Base-by-base conservation (phyloP, 2,888 invertebrate genomes). In the Cephus pulcher region DNA sequence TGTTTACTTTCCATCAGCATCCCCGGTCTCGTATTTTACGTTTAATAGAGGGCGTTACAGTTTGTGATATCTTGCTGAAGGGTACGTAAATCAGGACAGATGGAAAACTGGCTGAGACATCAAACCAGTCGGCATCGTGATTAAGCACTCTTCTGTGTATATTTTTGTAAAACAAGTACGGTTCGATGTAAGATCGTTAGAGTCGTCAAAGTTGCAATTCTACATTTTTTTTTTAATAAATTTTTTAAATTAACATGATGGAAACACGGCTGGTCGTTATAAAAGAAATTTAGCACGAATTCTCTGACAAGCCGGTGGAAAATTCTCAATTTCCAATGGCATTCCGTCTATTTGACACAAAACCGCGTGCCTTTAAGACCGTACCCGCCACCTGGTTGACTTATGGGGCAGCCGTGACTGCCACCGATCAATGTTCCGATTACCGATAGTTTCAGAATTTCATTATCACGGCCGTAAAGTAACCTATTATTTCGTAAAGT, bases 391-490 rank as follows among this genome's bases (percentile, higher is more conserved):
- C 23, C 56, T 56, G 56, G 56, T 56, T 82, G 84, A 85, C 77
- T 85, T 82, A 83, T 83, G 78, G 78, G 81, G 77, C 80, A 81
- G 81, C 79, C 81, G 81, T 84, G 83, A 84, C 86, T 80, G 85
- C 87, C 85, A 87, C 87, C 87, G 84, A 89, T 90, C 88, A 87
- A 88, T 87, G 89, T 88, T 85, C 83, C 86, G 87, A 88, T 89
- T 88, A 87, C 83, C 88, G 89, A 86, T 89, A 89, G 88, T 88
- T 88, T 85, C 82, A 88, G 86, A 89, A 89, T 89, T 89, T 89
- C 89, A 89, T 89, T 89, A 89, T 89, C 89, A 83, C 85, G 80
- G 81, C 82, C 84, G 85, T 89, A 88, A 89, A 89, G 86, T 84
- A 82, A 84, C 81, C 56, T 82, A 85, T 88, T 88, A 86, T 85